Percentiles rank a stretch among this genome's conserved stretches.
These are phyloP conservation scores for Meleagris gallopavo DNA, from an alignment of 2,113 vertebrate genomes.

Conservation along the genomic window DNA sequence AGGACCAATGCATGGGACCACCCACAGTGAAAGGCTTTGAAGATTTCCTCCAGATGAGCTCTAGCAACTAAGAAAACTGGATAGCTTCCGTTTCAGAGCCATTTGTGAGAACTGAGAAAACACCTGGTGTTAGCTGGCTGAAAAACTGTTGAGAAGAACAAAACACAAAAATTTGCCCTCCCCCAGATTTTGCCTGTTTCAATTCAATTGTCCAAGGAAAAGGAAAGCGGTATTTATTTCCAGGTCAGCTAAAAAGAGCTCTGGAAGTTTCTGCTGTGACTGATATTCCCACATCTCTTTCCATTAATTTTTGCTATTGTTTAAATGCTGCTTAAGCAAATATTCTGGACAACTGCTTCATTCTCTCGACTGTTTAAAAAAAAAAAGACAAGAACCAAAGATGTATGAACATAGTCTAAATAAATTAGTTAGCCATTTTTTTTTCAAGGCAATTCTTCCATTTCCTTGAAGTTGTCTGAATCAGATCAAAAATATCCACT, in stretches of 20 bases:
- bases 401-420: not conserved
- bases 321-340: not conserved
- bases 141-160: not conserved
- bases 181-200: not conserved
- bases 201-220: not conserved
- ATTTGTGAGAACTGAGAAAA: constrained; percentile 47
- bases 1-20: constrained; percentile 16
- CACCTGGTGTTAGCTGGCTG: constrained; percentile 31
- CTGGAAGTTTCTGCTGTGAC: not conserved
- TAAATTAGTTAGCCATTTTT: not conserved
- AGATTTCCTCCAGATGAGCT: not conserved
- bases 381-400: not conserved
- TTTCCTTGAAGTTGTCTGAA: not conserved
- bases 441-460: not conserved
- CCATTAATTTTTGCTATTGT: not conserved
- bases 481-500: not conserved
- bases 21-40: constrained; percentile 38
- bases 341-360: not conserved
- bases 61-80: not conserved
- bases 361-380: not conserved
- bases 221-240: not conserved
- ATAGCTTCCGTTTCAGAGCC: not conserved
- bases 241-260: not conserved
- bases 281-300: constrained; percentile 9
- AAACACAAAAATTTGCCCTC: constrained; percentile 8